phyloP scores from a whole-genome alignment of 2,113 vertebrate species.

The Campylomormyrus numenius region DNA sequence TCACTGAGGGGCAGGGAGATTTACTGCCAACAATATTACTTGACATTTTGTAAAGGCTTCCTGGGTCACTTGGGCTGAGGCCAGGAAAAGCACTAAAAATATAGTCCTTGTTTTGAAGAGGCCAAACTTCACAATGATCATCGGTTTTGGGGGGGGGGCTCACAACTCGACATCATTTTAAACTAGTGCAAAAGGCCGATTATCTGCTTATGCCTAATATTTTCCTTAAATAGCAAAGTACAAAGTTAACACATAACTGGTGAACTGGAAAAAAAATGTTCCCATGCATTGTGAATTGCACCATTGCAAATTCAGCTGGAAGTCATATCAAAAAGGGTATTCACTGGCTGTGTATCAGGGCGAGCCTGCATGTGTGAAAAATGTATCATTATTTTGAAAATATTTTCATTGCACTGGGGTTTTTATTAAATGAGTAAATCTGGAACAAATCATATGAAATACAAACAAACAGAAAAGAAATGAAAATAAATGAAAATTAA shows the following conservation, averaged over 20 bases:
- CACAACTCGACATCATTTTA: not conserved
- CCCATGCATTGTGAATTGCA: not conserved
- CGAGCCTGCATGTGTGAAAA: not conserved
- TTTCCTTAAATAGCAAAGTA: not conserved
- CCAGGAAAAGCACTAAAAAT: not conserved
- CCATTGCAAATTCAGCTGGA: not conserved
- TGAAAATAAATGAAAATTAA: not conserved
- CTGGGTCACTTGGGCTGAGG: conserved; percentile 26
- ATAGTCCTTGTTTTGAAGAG: not conserved
- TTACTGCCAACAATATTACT: conserved; percentile 39
- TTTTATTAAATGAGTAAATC: not conserved
- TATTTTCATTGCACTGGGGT: not conserved
- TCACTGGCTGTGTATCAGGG: not conserved
- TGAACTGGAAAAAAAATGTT: not conserved
- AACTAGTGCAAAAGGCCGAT: not conserved
- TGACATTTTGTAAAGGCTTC: conserved; percentile 9
- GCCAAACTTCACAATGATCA: not conserved
- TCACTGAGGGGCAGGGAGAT: conserved; percentile 39
- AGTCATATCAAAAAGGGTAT: not conserved
- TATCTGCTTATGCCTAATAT: not conserved
- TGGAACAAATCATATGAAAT: not conserved
- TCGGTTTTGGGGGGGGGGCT: not conserved
- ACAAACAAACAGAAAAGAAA: not conserved
- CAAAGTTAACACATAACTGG: not conserved
- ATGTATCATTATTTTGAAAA: not conserved